phyloP scores from a whole-genome alignment of 2,888 invertebrate species.

The Catocala sponsa region DNA sequence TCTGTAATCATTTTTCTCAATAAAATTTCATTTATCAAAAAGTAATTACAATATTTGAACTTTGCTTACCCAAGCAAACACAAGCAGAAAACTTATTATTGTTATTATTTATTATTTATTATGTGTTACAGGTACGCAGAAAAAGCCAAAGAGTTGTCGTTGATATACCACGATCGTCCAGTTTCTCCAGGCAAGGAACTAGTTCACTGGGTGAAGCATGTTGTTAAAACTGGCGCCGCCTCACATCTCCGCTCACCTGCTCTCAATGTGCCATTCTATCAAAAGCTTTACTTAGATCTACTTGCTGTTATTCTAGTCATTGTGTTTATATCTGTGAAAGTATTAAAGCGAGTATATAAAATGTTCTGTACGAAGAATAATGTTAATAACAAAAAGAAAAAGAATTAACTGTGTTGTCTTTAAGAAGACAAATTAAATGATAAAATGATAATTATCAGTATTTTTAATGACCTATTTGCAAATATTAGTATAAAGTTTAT shows the following conservation, averaged over 20 bases:
- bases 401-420: background rate
- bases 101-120: too few relatives aligned
- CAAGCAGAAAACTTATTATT: too few relatives aligned
- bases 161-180: constrained; percentile 60
- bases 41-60: too few relatives aligned
- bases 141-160: constrained; percentile 54
- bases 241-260: constrained; percentile 62
- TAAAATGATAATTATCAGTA: too few relatives aligned
- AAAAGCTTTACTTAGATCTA: constrained; percentile 60
- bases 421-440: background rate
- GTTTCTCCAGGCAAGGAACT: constrained; percentile 55
- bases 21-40: too few relatives aligned
- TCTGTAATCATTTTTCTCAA: too few relatives aligned
- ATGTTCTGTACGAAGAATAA: background rate
- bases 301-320: constrained; percentile 11
- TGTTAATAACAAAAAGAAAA: constrained; percentile 1
- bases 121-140: constrained; percentile 50
- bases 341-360: constrained; percentile 2
- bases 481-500: too few relatives aligned
- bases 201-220: constrained; percentile 64
- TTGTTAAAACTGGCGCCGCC: constrained; percentile 59
- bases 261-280: constrained; percentile 58
- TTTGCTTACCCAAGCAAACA: too few relatives aligned
- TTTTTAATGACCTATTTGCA: too few relatives aligned
- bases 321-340: background rate